Evolutionary conservation across 1,140 invertebrate genomes (phyloP), one percentile per base, ranked within the genome.

Genomic region (Oedothorax gibbosus): DNA sequence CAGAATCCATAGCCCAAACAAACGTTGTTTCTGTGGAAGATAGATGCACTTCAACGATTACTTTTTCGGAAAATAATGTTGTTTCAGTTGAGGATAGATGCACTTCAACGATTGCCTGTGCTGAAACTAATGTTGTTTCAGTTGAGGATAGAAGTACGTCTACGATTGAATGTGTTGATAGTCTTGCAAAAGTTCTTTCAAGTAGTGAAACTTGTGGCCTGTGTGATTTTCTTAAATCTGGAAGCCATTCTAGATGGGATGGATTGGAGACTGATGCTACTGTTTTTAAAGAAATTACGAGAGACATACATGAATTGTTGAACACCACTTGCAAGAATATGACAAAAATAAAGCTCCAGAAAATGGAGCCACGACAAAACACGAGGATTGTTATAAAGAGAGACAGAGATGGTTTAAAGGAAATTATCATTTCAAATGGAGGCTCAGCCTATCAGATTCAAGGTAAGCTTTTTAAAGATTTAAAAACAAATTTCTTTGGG

Each of bases 191-290:
- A 51, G 50, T 62, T 71, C n/a, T 82, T 9, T 20, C 60, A 15
- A 15, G 51, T 10, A 60, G 73, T 54, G 80, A 50, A 18, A 62
- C 62, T 35, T 82, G 80, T 56, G 80, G 80, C 0, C 21, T 82
- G 11, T 82, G 80, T 15, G 80, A 82, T 21, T 82, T 53, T 65
- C 56, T 82, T 12, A 15, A 82, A 10, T 82, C 80, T 35, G 80
- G 80, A 9, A n/a, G 53, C 3, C 80, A 82, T 21, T 18, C 62
- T 53, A 50, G 69, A 64, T 82, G 80, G 80, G 35, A 82, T n/a
- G 65, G 69, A 53, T 64, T 82, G 18, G 80, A 82, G 35, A 56
- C 62, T 35, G 80, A 82, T 53, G 69, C 69, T 20, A n/a, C n/a
- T 35, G 35, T 65, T 20, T 69, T 71, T 11, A 60, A 14, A 71